Conservation (phyloP, 2,797 vertebrate species). For the Peromyscus eremicus region DNA sequence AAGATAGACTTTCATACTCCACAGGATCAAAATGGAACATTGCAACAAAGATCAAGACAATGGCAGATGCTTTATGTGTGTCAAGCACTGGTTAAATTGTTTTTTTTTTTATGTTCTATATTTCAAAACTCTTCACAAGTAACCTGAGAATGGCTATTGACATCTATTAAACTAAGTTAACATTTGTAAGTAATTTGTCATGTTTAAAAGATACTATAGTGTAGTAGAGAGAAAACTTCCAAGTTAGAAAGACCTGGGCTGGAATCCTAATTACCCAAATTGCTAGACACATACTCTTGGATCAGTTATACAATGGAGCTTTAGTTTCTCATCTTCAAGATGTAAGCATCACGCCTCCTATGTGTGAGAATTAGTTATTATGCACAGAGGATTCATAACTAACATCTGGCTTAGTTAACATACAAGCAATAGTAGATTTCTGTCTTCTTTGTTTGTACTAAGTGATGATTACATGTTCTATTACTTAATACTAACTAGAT, state of each 20-base stretch:
- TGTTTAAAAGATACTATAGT: not conserved
- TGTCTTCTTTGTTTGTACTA: not conserved
- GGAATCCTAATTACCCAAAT: not conserved
- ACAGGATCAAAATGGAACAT: not conserved
- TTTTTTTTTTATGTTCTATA: not conserved
- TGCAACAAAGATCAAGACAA: not conserved
- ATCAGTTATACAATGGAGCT: not conserved
- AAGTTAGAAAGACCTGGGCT: not conserved
- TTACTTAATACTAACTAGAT: conserved; percentile 9
- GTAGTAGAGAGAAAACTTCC: not conserved
- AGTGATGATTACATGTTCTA: not conserved
- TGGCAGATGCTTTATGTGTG: not conserved
- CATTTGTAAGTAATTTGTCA: not conserved
- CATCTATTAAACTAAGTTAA: not conserved
- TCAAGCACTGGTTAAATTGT: not conserved
- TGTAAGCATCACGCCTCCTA: not conserved
- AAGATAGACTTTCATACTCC: not conserved
- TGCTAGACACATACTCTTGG: not conserved
- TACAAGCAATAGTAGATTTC: not conserved
- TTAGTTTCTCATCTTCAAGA: not conserved
- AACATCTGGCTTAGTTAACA: not conserved
- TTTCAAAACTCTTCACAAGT: conserved; percentile 23
- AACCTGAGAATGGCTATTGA: not conserved
- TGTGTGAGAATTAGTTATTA: not conserved
- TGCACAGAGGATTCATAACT: not conserved